Conservation (phyloP, 2,797 vertebrate species). For the Borostomias antarcticus region DNA sequence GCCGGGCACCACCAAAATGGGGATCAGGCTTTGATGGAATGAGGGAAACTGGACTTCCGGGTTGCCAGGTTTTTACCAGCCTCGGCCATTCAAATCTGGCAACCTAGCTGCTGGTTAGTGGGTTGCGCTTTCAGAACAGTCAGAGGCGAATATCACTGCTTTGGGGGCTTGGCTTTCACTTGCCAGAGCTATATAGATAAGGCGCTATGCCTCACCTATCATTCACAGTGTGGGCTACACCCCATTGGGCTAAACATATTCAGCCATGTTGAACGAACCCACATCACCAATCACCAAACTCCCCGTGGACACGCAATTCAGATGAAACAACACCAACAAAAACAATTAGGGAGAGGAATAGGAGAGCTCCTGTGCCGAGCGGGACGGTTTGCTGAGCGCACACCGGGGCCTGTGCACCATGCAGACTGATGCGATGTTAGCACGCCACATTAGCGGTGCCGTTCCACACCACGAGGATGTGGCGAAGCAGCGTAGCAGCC, state of each 20-base stretch:
- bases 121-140: background rate
- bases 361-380: background rate
- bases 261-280: background rate
- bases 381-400: background rate
- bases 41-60: slow-evolving; percentile 23
- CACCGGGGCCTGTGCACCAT: background rate
- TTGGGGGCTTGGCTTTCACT: background rate
- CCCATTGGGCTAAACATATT: slow-evolving; percentile 5
- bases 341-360: slow-evolving; percentile 20
- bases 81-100: slow-evolving; percentile 13
- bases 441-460: background rate
- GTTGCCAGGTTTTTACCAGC: slow-evolving; percentile 2
- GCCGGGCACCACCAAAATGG: slow-evolving; percentile 15
- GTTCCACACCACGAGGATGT: background rate
- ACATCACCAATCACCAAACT: slow-evolving; percentile 16
- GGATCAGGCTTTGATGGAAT: slow-evolving; percentile 33
- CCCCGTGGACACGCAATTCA: slow-evolving; percentile 14
- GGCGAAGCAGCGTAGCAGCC: background rate
- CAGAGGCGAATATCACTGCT: background rate
- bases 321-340: too few relatives aligned
- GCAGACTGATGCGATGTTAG: background rate
- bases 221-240: background rate
- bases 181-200: background rate
- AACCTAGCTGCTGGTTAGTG: background rate
- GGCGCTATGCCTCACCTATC: background rate